A percentile compares a stretch with the other conserved stretches of the same genome.
Evolutionary conservation across 2,888 invertebrate species (phyloP).

Genomic region (Tromatobia lineatoria): DNA sequence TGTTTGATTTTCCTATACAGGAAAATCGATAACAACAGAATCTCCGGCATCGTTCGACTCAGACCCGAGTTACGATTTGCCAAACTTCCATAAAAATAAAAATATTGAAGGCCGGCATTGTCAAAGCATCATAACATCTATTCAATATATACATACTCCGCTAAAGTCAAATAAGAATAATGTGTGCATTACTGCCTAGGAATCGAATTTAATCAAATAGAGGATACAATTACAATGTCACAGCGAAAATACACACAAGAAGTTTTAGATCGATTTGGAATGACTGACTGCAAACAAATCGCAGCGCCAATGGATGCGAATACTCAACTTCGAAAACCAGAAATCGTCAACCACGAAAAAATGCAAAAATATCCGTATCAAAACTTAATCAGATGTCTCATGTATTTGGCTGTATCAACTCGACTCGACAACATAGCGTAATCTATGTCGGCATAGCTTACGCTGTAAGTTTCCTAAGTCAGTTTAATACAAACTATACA

Average conservation of each 20-base stretch:
- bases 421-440: too few relatives aligned
- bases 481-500: constrained; percentile 64
- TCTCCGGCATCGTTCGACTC: too few relatives aligned
- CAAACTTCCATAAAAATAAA: too few relatives aligned
- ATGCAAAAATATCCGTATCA: constrained; percentile 53
- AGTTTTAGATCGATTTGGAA: constrained; percentile 45
- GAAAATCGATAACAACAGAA: too few relatives aligned
- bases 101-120: too few relatives aligned
- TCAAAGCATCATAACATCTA: too few relatives aligned
- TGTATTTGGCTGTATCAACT: constrained; percentile 53
- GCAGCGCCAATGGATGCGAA: constrained; percentile 45
- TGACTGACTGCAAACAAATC: constrained; percentile 53
- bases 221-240: constrained; percentile 26
- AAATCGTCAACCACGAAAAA: not conserved
- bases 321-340: constrained; percentile 31
- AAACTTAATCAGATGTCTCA: constrained; percentile 40
- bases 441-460: too few relatives aligned
- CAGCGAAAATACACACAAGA: constrained; percentile 42
- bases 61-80: too few relatives aligned
- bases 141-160: too few relatives aligned
- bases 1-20: too few relatives aligned
- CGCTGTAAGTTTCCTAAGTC: constrained; percentile 58
- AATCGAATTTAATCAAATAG: constrained; percentile 46
- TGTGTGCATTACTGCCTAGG: constrained; percentile 44
- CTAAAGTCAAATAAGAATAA: too few relatives aligned